Base-by-base conservation (phyloP, 2,797 vertebrate genomes). In the Odontamblyopus rebecca region DNA sequence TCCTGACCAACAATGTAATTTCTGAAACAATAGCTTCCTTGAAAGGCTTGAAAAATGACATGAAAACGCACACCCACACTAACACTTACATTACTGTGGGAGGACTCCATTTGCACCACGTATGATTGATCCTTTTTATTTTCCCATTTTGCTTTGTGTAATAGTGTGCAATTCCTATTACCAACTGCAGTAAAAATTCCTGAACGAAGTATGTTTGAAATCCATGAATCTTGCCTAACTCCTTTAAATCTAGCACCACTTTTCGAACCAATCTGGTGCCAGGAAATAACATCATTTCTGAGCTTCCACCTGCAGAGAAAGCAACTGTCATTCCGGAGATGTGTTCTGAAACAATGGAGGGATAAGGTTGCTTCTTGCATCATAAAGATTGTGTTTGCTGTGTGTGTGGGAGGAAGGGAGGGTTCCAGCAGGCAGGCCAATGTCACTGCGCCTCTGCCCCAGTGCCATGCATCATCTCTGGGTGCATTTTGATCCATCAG, bases 81-180 rank as follows among this genome's bases (percentile, higher is more conserved):
- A 50, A 79, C 72, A 73, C 76, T 75, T 67, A 63, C 69, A 38
- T 67, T 50, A 68, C 60, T 67, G 69, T 74, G 26, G 76, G 70
- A 73, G 44, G 72, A 73, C 70, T 67, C 64, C 60, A 72, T 80
- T 81, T 83, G 71, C 68, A 68, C 85, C 53, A 63, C 67, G 18
- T 29, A 73, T 30, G 76, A 64, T 74, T 56, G 68, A 63, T 80
- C 72, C 69, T 32, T 83, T 79, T 81, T 63, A 76, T 82, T 79
- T 69, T 73, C 56, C 51, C 23, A 75, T 85, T 78, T 85, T 73
- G 62, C 73, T 70, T 74, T 68, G 48, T 44, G 54, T 67, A 73
- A 78, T 19, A 76, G 73, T 30, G 13, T 69, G 71, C 56, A 23
- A 2, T 70, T 85, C 59, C 77, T 72, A 72, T 81, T 74, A 69